Base-by-base conservation (phyloP, 1,140 invertebrate species). In the Diprion similis region DNA sequence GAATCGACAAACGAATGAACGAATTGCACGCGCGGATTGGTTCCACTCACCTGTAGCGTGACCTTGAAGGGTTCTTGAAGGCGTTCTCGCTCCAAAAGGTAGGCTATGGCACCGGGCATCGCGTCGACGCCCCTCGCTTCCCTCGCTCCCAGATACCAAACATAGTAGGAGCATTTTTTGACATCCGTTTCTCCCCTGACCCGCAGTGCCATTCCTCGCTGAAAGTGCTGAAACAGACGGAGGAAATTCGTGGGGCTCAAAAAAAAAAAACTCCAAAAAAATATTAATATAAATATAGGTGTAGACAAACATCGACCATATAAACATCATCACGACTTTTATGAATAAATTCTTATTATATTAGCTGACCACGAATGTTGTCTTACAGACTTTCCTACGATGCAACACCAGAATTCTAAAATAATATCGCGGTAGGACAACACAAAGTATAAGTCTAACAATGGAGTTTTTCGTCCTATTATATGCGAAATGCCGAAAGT, bases 101-200 rank as follows among this genome's bases (percentile, higher is more conserved):
- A 92, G 72, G 92, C 90, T 78, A 99, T 92, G 59, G 96, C 96
- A 68, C 97, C 96, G 13, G 96, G 90, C 75, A 98, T 90, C 72
- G 86, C 86, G 74, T 88, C 86, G 79, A 88, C 85, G 15, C 96
- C 97, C 79, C 95, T 93, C 46, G 95, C 95, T 89, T 99, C 97
- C 89, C 97, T 95, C 78, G 97, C 97, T 19, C 98, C 98, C 78
- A 99, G 91, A 89, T 99, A 99, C 95, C 97, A 98, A 67, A 99
- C 97, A 88, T 99, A 99, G 88, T 98, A 99, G 47, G 97, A 98
- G 67, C 96, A 95, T 85, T 98, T 98, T 89, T 97, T 97, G 78
- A 97, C 94, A 84, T 96, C 95, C 83, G 95, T 95, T 82, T 93
- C 92, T 80, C 94, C 87, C 87, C 93, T 90, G 79, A 93, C 83